These are phyloP conservation scores for Mechanitis messenoides DNA, from an alignment of 2,888 invertebrate species.

Conservation along the genomic window DNA sequence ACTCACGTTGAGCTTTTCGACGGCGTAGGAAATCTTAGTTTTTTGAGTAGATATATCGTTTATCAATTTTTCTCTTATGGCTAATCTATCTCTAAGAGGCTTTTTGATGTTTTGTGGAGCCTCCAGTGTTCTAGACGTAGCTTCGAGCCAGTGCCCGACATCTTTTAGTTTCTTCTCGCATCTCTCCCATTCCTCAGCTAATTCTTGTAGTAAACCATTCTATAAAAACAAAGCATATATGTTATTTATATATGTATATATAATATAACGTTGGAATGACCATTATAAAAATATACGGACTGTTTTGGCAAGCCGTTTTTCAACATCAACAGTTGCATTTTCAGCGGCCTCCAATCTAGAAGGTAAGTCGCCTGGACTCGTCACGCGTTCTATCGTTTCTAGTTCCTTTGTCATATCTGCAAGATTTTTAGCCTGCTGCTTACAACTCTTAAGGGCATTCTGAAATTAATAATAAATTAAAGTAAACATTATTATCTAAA, in stretches of 20 bases:
- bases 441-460: conserved; percentile 92
- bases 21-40: conserved; percentile 90
- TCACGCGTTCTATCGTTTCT: conserved; percentile 88
- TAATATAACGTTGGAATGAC: too few relatives aligned
- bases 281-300: conserved; percentile 66
- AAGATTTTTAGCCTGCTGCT: conserved; percentile 89
- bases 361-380: conserved; percentile 89
- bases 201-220: conserved; percentile 92
- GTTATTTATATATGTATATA: background rate
- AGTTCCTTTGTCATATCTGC: conserved; percentile 95
- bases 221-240: conserved; percentile 55
- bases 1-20: conserved; percentile 92
- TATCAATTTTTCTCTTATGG: conserved; percentile 88
- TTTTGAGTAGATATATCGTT: conserved; percentile 92
- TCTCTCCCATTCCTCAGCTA: conserved; percentile 96
- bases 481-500: conserved; percentile 4
- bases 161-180: conserved; percentile 96
- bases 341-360: conserved; percentile 91
- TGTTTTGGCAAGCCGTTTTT: conserved; percentile 89
- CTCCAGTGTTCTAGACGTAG: conserved; percentile 85
- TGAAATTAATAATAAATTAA: conserved; percentile 46
- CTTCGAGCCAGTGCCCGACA: conserved; percentile 92
- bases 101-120: conserved; percentile 90
- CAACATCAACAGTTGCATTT: conserved; percentile 89
- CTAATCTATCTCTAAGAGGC: conserved; percentile 90